Evolutionary conservation across 2,888 invertebrate species (phyloP), one percentile per base, ranked within the genome.

Genomic region (Epinotia ramella): DNA sequence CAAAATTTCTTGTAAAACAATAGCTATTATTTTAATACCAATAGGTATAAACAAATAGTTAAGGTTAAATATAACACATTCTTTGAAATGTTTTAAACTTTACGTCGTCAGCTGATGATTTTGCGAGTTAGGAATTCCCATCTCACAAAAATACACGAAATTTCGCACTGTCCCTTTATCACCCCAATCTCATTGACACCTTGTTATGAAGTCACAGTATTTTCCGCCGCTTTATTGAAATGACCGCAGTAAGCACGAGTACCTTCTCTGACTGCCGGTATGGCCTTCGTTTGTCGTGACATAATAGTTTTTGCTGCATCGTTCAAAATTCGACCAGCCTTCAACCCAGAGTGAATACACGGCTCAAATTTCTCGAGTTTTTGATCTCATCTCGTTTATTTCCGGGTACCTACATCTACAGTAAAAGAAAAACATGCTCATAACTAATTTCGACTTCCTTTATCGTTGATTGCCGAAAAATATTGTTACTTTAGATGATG

Each of bases 221-320:
- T 57, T 57, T 63, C 12, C 40, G 28, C 3, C 18, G 40, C 63
- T 44, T 44, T 6, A 18, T 12, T 57, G 4, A 18, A 18, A 57
- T 20, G 20, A n/a, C 7, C 2, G 6, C 13, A 62, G 20, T 18
- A 63, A 63, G 11, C 44, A 20, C 53, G 28, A n/a, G n/a, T 53
- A 16, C n/a, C 13, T 5, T 49, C 20, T 12, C 5, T 59, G 9
- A 59, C 18, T 7, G 20, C 28, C 59, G 24, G 18, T 56, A 44
- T 60, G 75, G 20, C 75, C 75, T 76, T 76, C 62, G 20, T 49
- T 56, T 60, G 71, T 71, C 75, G 75, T 76, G 75, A 67, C 56
- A 56, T 24, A 20, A 65, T 46, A 70, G 46, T 70, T 75, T 75
- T 71, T 76, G 24, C 44, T 60, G 16, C 16, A 28, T 60, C 53